Conservation (phyloP, 2,797 vertebrate genomes). For the Linurgus olivaceus region DNA sequence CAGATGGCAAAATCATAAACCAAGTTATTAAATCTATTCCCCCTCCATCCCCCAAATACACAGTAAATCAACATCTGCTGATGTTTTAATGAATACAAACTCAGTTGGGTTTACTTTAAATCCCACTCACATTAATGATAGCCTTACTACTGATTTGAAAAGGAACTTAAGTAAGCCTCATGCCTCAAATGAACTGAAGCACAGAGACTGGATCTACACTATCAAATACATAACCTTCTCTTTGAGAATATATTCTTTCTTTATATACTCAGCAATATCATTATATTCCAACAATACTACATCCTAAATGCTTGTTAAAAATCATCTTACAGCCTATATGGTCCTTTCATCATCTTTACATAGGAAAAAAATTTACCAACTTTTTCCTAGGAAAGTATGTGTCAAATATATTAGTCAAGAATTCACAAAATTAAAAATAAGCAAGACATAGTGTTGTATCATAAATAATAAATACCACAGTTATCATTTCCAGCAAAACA, state of each 20-base stretch:
- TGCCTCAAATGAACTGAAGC: background rate
- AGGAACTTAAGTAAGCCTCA: background rate
- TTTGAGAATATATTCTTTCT: background rate
- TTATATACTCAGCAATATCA: background rate
- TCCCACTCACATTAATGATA: background rate
- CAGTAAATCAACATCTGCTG: background rate
- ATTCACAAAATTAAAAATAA: background rate
- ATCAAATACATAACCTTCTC: background rate
- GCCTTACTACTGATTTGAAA: background rate
- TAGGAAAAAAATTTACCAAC: background rate
- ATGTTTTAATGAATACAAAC: conserved; percentile 16
- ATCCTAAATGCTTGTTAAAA: background rate
- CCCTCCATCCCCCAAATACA: background rate
- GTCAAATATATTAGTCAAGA: background rate
- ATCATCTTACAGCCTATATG: background rate
- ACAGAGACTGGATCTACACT: background rate
- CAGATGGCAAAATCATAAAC: conserved; percentile 26
- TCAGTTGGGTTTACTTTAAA: background rate
- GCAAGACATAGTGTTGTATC: background rate
- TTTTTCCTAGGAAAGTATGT: background rate
- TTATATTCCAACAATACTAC: background rate
- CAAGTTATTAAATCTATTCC: conserved; percentile 31
- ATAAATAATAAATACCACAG: background rate
- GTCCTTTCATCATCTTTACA: background rate
- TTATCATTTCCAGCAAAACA: background rate